Evolutionary conservation across 2,797 vertebrate genomes (phyloP).

Genomic region (Eulemur mongoz): DNA sequence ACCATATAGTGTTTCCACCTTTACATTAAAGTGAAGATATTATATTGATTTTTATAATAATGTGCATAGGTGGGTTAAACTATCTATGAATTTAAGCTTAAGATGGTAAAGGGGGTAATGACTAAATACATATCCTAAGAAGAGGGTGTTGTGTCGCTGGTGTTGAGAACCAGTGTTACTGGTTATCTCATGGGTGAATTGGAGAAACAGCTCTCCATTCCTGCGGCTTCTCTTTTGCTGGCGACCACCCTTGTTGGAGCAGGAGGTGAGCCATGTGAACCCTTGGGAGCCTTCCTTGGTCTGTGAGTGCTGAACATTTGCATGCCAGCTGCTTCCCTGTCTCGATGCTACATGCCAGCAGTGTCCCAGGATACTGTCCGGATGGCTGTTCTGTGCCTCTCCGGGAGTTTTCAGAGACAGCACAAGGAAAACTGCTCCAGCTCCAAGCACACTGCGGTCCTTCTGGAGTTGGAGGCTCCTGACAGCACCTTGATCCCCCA

Average conservation of each 20-base stretch:
- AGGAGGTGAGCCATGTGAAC: not conserved
- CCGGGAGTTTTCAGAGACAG: not conserved
- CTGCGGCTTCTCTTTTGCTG: not conserved
- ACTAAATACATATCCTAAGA: not conserved
- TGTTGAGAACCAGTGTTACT: not conserved
- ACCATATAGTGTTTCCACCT: not conserved
- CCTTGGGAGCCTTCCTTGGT: not conserved
- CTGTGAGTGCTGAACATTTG: not conserved
- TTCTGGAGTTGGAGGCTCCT: not conserved
- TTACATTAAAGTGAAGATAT: not conserved
- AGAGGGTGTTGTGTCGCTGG: not conserved
- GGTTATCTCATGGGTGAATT: too few relatives aligned
- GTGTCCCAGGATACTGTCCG: not conserved
- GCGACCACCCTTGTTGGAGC: not conserved
- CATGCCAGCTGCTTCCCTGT: not conserved
- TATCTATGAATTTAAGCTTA: not conserved
- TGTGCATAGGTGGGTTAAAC: not conserved
- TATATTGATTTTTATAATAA: not conserved
- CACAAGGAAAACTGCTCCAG: not conserved
- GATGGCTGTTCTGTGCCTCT: not conserved
- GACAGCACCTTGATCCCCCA: accelerated
- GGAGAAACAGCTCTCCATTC: not conserved
- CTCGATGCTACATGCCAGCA: conserved; percentile 56
- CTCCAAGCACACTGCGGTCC: not conserved
- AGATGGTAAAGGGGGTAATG: not conserved